Evolutionary conservation across 2,797 vertebrate species (phyloP), one percentile per base, ranked within the genome.

Genomic region (Florisuga fusca): DNA sequence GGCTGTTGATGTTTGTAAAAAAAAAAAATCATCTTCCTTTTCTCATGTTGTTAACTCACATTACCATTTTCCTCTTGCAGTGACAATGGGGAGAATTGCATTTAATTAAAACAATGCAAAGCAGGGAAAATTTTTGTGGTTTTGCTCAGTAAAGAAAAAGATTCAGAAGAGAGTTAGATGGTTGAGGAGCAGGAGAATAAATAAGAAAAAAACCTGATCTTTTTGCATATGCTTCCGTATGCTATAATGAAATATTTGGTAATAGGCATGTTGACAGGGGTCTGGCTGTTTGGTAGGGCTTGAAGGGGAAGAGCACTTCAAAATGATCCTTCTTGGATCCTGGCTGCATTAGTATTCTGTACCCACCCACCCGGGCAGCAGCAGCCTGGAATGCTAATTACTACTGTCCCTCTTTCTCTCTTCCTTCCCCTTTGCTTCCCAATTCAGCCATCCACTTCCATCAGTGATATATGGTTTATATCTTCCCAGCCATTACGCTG

Each of bases 371-470:
- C 62, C 54, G 50, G 83, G 6, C 74, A 34, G 72, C 73, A 7
- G 58, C 57, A 73, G 63, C 15, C 1, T 36, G 17, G 94, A 93
- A 97, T 95, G 81, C 68, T 97, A 94, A 95, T 96, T 59, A 93
- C 61, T 5, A 8, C 69, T 31, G n/a, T 43, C 87, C 81, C 77
- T 92, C 54, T 46, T 53, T 16, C 55, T 15, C 91, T 59, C 50
- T 71, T 34, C 31, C 34, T 23, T 36, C 68, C 55, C 72, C 53
- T 74, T 66, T 29, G 41, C 62, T 78, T 80, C 66, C 81, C 68
- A 45, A 5, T 48, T 27, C 12, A 17, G 26, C 76, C 87, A 14
- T 48, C 45, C 85, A n/a, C 85, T 89, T 71, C 64, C 54, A 17
- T 11, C 74, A 8, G 62, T 79, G 88, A 79, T 90, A 45, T 26